These are phyloP conservation scores for Perizoma flavofasciatum DNA, from an alignment of 2,888 invertebrate genomes.

Conservation along the genomic window DNA sequence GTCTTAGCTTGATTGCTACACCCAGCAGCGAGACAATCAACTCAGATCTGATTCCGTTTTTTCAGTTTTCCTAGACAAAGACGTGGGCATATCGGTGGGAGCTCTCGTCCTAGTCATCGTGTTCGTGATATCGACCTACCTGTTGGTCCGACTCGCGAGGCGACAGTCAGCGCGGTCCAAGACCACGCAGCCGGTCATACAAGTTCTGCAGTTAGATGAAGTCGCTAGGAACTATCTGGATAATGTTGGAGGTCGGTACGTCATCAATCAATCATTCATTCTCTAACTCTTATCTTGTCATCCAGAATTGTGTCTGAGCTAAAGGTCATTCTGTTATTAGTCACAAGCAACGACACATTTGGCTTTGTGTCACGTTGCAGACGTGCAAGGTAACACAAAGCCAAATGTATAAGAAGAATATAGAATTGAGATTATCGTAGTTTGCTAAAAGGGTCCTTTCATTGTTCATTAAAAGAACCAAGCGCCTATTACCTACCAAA, in stretches of 20 bases:
- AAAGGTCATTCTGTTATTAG: no score
- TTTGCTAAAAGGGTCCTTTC: no score
- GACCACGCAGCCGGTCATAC: slow-evolving; percentile 67
- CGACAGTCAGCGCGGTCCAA: slow-evolving; percentile 55
- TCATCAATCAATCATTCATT: slow-evolving; percentile 28
- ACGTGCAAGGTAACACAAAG: no score
- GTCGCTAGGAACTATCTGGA: slow-evolving; percentile 73
- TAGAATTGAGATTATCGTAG: no score
- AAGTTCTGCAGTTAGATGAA: slow-evolving; percentile 74
- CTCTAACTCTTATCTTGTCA: no score
- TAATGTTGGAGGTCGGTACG: slow-evolving; percentile 66
- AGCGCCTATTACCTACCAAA: no score
- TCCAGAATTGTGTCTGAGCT: slow-evolving; percentile 8
- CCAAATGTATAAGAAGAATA: no score
- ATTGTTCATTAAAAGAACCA: no score
- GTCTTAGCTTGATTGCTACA: no score
- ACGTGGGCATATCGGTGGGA: slow-evolving; percentile 74
- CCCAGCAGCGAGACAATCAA: no score
- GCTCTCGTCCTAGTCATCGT: slow-evolving; percentile 65
- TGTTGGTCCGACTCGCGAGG: slow-evolving; percentile 59
- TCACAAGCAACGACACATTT: no score
- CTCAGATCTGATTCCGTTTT: slow-evolving; percentile 19
- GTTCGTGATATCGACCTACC: slow-evolving; percentile 63
- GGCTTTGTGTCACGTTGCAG: no score
- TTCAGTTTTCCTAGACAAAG: slow-evolving; percentile 68